These are phyloP conservation scores for Oceanodroma leucorhoa DNA, from an alignment of 2,797 vertebrate genomes.

Conservation along the genomic window DNA sequence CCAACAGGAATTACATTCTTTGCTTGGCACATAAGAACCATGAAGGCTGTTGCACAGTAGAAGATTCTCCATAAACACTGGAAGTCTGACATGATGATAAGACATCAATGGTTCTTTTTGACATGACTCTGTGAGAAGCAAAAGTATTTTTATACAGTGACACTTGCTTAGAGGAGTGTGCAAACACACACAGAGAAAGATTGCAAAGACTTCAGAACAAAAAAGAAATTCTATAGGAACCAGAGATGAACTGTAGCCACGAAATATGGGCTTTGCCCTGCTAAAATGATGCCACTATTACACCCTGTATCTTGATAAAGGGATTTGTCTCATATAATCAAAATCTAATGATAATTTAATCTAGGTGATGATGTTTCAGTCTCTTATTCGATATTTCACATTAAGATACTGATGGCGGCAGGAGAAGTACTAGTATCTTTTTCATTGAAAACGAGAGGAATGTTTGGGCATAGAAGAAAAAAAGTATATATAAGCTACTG, in stretches of 20 bases:
- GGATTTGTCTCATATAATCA: background rate
- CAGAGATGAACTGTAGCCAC: background rate
- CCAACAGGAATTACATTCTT: background rate
- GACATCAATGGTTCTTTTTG: background rate
- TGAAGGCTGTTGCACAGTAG: background rate
- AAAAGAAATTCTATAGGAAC: background rate
- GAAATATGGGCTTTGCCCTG: background rate
- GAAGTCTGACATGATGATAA: background rate
- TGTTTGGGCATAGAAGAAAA: background rate
- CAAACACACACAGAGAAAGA: background rate
- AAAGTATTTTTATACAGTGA: background rate
- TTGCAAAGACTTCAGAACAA: background rate
- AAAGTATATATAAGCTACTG: background rate
- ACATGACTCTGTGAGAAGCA: background rate
- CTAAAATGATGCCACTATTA: background rate
- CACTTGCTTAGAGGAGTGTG: background rate
- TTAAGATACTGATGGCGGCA: background rate
- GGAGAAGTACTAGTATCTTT: background rate
- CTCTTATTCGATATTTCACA: background rate
- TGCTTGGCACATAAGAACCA: background rate
- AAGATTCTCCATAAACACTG: background rate
- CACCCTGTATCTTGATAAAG: background rate
- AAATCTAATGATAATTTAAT: background rate
- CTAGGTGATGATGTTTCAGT: background rate
- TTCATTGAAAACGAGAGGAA: background rate